Conservation (phyloP, 1,140 invertebrate species). For the Dufourea novaeangliae region DNA sequence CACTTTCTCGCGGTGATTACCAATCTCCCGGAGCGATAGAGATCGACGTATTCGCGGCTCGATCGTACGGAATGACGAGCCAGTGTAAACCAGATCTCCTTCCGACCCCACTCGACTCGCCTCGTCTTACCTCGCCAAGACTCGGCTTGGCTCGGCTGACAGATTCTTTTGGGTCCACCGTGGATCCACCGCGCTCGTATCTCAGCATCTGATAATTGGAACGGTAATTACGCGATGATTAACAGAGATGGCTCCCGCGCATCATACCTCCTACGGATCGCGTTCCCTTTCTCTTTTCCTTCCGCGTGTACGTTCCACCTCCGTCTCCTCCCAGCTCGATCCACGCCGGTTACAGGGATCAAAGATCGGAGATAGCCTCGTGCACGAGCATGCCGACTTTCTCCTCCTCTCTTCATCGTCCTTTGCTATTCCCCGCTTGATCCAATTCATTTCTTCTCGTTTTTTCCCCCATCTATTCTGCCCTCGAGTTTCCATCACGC, state of each 20-base stretch:
- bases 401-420: conserved; percentile 25
- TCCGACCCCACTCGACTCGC: too few species aligned
- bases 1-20: conserved; percentile 52
- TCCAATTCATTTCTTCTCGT: conserved; percentile 7
- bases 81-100: conserved; percentile 41
- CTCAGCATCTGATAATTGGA: conserved; percentile 81
- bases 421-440: neutral
- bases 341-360: conserved; percentile 59
- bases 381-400: conserved; percentile 49
- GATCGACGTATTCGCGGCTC: conserved; percentile 33
- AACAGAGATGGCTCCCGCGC: conserved; percentile 81
- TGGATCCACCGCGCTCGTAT: conserved; percentile 68
- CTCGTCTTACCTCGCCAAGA: too few species aligned
- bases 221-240: conserved; percentile 81
- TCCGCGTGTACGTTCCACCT: conserved; percentile 23
- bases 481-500: too few species aligned
- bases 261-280: conserved; percentile 72
- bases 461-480: neutral
- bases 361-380: conserved; percentile 70
- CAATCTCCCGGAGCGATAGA: conserved; percentile 40
- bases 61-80: conserved; percentile 41
- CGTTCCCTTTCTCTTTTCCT: conserved; percentile 14
- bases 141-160: conserved; percentile 62
- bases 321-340: conserved; percentile 19
- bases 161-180: conserved; percentile 67